phyloP scores from a whole-genome alignment of 2,888 invertebrate species.

The Holacanthella duospinosa region DNA sequence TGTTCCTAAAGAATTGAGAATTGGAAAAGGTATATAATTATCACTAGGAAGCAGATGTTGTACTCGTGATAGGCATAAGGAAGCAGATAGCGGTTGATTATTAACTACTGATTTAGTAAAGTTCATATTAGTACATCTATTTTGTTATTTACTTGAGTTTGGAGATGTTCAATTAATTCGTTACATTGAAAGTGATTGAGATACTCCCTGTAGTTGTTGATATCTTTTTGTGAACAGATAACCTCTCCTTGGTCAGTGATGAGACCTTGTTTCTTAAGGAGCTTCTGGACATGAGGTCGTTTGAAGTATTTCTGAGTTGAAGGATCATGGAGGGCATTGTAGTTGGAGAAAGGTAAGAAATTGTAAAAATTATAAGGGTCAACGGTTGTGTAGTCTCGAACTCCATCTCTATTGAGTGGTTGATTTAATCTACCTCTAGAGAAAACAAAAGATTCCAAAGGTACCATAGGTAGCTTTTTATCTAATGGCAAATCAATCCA shows the following conservation, averaged over 20 bases:
- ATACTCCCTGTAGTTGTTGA: conserved; percentile 27
- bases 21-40: too few species aligned
- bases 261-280: conserved; percentile 20
- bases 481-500: conserved; percentile 24
- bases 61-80: too few species aligned
- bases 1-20: too few species aligned
- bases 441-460: conserved; percentile 9
- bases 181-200: conserved; percentile 18
- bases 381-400: background rate
- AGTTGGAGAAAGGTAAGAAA: conserved; percentile 15
- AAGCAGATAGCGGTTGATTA: too few species aligned
- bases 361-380: conserved; percentile 17
- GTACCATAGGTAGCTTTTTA: conserved; percentile 23
- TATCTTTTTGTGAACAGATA: conserved; percentile 21
- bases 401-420: background rate
- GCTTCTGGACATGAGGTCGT: conserved; percentile 13
- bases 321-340: conserved; percentile 30
- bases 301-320: conserved; percentile 15
- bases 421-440: conserved; percentile 7
- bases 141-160: too few species aligned
- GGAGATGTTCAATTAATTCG: conserved; percentile 14
- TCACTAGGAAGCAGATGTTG: too few species aligned
- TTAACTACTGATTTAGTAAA: too few species aligned
- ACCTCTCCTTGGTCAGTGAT: conserved; percentile 25
- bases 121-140: too few species aligned